Evolutionary conservation across 2,888 invertebrate genomes (phyloP), one percentile per base, ranked within the genome.

Genomic region (Argyra leucocephala): DNA sequence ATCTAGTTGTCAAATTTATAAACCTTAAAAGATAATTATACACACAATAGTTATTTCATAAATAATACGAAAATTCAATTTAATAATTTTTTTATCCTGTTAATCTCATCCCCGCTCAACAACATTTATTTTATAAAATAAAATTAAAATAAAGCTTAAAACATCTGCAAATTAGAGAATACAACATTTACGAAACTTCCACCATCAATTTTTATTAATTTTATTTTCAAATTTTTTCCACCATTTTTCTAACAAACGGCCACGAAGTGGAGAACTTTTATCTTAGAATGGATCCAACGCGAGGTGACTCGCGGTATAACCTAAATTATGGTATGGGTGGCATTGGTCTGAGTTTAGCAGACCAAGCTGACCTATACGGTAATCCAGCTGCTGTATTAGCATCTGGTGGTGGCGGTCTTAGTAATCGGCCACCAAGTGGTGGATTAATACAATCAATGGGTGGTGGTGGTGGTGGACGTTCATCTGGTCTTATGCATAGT

Each of bases 251-350:
- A 23, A 64, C 67, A 70, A 70, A 71, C 72, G 71, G 71, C 71
- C 69, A 69, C 76, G 76, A 74, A 72, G 78, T 78, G 78, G 77
- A 78, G 76, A 78, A 78, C 73, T 77, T 76, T 72, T 78, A 78
- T 69, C 72, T 76, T 21, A 78, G 76, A 76, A 91, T 91, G 91
- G 91, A 91, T 86, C 89, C 90, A 82, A 88, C 90, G 86, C 90
- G 90, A 85, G 85, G 91, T 84, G 91, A 91, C 85, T 88, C 90
- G 87, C 90, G 91, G 82, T 91, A 90, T 83, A 90, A 89, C 83
- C 86, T 91, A 82, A 88, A 89, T 79, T 91, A 91, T 82, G 87
- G 88, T 75, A 87, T 88, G 85, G 85, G 85, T 82, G 76, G 79
- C 69, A 91, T 91, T 86, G 90, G 91, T 76, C 83, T 91, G 78